Percentiles rank a stretch among this genome's conserved stretches.
These are phyloP conservation scores for Thecophora atra DNA, from an alignment of 2,888 invertebrate species.

Conservation along the genomic window DNA sequence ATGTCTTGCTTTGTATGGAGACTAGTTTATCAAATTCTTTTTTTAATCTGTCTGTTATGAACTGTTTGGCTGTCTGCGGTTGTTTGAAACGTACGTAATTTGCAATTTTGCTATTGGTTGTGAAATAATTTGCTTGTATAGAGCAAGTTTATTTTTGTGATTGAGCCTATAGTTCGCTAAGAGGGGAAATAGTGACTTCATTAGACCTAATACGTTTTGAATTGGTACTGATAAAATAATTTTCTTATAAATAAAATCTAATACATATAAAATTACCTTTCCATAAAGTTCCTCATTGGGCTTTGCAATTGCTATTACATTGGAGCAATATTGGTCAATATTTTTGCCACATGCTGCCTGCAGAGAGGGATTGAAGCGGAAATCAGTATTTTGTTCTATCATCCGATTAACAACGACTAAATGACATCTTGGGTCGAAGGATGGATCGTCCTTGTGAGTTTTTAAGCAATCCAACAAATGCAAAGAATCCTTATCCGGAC, in stretches of 20 bases:
- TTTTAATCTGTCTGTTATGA: too few relatives aligned
- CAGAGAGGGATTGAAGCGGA: slow-evolving; percentile 86
- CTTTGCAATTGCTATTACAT: slow-evolving; percentile 68
- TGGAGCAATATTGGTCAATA: slow-evolving; percentile 77
- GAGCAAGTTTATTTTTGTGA: too few relatives aligned
- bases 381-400: slow-evolving; percentile 90
- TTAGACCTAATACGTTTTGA: too few relatives aligned
- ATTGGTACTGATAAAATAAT: too few relatives aligned
- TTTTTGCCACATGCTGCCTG: slow-evolving; percentile 83
- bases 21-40: too few relatives aligned
- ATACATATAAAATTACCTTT: slow-evolving; percentile 65
- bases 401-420: slow-evolving; percentile 85
- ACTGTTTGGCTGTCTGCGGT: too few relatives aligned
- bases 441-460: slow-evolving; percentile 77
- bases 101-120: too few relatives aligned
- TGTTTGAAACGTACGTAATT: too few relatives aligned
- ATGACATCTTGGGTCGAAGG: slow-evolving; percentile 86
- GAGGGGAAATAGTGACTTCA: too few relatives aligned
- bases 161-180: too few relatives aligned
- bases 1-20: too few relatives aligned
- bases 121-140: too few relatives aligned
- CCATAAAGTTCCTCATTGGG: slow-evolving; percentile 82
- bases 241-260: slow-evolving; percentile 14
- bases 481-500: slow-evolving; percentile 76
- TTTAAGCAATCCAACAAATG: slow-evolving; percentile 82